Evolutionary conservation across 1,140 invertebrate species (phyloP).

Genomic region (Drosophila mauritiana): DNA sequence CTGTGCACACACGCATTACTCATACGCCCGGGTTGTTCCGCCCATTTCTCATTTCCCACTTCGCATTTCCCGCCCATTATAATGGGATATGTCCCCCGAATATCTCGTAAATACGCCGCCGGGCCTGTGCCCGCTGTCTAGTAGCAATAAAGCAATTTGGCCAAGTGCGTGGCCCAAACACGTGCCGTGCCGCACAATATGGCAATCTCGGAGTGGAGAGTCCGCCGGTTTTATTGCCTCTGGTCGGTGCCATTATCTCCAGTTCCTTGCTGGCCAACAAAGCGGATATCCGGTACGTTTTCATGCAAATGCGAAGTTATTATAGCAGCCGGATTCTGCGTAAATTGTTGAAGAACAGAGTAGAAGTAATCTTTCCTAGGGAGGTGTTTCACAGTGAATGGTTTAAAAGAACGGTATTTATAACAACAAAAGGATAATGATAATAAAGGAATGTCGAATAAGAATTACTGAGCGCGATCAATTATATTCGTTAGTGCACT

Average conservation of each 20-base stretch:
- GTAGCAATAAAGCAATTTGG: conserved; percentile 57
- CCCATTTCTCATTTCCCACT: conserved; percentile 4
- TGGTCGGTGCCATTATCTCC: conserved; percentile 52
- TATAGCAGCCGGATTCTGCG: neutral
- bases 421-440: neutral
- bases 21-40: conserved; percentile 42
- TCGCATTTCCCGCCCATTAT: conserved; percentile 19
- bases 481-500: too few species aligned
- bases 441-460: neutral
- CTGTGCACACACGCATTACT: conserved; percentile 54
- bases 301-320: conserved; percentile 13
- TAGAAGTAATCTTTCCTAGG: neutral
- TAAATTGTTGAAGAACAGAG: neutral
- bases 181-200: conserved; percentile 40
- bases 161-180: conserved; percentile 48
- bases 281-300: conserved; percentile 15
- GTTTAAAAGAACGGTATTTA: too few species aligned
- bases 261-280: conserved; percentile 10
- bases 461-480: too few species aligned
- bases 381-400: neutral
- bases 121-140: conserved; percentile 32
- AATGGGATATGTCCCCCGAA: conserved; percentile 12
- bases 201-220: conserved; percentile 2
- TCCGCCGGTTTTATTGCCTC: conserved; percentile 58
- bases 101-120: conserved; percentile 31